Conservation (phyloP, 2,797 vertebrate species). For the Rhodeus uyekii region DNA sequence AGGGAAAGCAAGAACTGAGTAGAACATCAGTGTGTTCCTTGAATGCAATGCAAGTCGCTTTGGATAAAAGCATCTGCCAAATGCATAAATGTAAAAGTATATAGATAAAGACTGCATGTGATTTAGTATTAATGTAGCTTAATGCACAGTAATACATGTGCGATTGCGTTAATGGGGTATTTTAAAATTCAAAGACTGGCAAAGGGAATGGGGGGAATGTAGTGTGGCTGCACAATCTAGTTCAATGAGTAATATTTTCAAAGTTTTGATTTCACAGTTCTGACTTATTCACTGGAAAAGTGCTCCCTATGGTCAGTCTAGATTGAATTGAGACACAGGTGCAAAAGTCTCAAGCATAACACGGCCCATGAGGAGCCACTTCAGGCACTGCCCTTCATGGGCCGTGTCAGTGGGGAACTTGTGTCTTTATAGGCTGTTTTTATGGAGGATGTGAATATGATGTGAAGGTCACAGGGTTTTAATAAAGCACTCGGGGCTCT, state of each 20-base stretch:
- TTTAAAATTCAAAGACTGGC: background rate
- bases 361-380: background rate
- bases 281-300: background rate
- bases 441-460: constrained; percentile 52
- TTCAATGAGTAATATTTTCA: background rate
- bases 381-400: background rate
- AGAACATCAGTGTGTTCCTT: too few relatives aligned
- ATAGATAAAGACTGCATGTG: too few relatives aligned
- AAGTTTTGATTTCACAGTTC: background rate
- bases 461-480: constrained; percentile 56
- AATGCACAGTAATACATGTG: too few relatives aligned
- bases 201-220: background rate
- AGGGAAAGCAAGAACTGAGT: too few relatives aligned
- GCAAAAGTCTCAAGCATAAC: background rate
- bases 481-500: constrained; percentile 54
- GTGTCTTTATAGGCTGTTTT: constrained; percentile 42
- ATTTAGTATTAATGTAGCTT: too few relatives aligned
- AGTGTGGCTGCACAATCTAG: too few relatives aligned
- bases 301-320: constrained; percentile 1
- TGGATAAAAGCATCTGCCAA: too few relatives aligned
- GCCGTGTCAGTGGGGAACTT: constrained; percentile 17
- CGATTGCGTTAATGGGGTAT: too few relatives aligned
- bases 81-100: too few relatives aligned
- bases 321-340: background rate
- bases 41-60: too few relatives aligned